Conservation (phyloP, 1,140 invertebrate species). For the Cydia pomonella region DNA sequence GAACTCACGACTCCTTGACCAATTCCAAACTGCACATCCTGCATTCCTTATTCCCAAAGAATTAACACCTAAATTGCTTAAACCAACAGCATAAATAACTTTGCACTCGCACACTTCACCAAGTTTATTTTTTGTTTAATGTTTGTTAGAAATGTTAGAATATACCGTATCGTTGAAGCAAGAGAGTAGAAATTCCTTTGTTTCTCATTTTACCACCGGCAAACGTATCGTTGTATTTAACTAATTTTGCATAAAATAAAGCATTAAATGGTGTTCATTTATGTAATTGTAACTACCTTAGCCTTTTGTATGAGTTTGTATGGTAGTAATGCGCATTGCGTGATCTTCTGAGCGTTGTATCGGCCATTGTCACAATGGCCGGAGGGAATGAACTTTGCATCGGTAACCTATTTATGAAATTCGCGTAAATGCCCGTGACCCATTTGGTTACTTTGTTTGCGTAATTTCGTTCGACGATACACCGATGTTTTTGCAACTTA, state of each 20-base stretch:
- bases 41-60: background rate
- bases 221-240: background rate
- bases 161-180: background rate
- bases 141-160: too few species aligned
- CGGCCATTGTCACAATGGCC: background rate
- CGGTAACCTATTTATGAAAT: constrained; percentile 7
- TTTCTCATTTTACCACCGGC: background rate
- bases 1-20: background rate
- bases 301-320: constrained; percentile 2
- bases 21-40: background rate
- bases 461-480: background rate
- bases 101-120: background rate
- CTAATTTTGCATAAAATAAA: constrained; percentile 4
- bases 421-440: background rate
- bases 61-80: background rate
- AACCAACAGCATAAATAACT: background rate
- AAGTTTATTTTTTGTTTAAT: background rate
- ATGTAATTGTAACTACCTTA: background rate
- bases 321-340: constrained; percentile 2
- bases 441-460: background rate
- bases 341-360: background rate
- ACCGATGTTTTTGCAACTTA: too few species aligned
- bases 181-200: background rate
- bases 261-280: background rate
- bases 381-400: constrained; percentile 13